Conservation (phyloP, 2,113 vertebrate species). For the Anas platyrhynchos region DNA sequence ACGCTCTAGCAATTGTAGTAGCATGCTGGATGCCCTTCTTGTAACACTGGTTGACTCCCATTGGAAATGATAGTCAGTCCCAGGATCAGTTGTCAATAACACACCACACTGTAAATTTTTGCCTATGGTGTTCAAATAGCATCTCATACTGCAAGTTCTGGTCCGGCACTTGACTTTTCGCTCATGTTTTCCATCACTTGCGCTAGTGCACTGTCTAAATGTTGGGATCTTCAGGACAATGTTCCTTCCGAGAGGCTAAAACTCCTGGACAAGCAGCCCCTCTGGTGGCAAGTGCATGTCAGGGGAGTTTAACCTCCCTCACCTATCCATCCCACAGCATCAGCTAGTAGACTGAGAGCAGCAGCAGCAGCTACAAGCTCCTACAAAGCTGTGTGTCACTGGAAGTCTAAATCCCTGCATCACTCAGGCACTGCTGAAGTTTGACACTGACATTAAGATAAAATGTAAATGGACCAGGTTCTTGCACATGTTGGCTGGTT, state of each 20-base stretch:
- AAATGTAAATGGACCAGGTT: not conserved
- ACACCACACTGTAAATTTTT: not conserved
- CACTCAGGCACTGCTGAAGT: not conserved
- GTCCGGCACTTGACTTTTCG: not conserved
- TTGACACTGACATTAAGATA: not conserved
- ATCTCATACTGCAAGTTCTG: not conserved
- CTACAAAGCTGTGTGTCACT: not conserved
- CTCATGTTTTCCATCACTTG: not conserved
- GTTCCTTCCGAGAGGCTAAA: not conserved
- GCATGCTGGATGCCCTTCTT: not conserved
- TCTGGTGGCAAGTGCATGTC: not conserved
- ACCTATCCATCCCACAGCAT: accelerated
- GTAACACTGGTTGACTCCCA: not conserved
- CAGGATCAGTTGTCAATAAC: not conserved
- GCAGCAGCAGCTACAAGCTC: not conserved
- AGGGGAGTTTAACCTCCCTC: accelerated
- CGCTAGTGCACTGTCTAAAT: not conserved
- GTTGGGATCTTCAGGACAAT: not conserved
- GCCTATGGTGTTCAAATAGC: not conserved
- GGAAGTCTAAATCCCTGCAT: not conserved
- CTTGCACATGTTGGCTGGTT: not conserved
- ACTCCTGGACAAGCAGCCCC: not conserved
- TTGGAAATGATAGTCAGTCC: not conserved
- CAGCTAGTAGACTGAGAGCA: not conserved
- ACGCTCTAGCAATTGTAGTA: too few species aligned